Percentiles rank a stretch among this genome's conserved stretches.
Conservation (phyloP, 1,140 invertebrate species). For the Euura saliciscinereae region DNA sequence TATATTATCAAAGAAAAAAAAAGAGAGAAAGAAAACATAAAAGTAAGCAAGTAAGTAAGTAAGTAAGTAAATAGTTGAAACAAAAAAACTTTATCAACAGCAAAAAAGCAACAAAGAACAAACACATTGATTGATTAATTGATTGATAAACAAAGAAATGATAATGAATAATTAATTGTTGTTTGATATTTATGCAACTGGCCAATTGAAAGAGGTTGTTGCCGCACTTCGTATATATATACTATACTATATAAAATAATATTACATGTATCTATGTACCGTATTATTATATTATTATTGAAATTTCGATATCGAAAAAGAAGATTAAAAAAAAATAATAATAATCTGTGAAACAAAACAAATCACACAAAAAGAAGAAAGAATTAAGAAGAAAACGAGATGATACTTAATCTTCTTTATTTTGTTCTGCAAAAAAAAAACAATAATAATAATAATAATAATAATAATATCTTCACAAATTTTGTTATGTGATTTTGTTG, state of each 20-base stretch:
- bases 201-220: constrained; percentile 43
- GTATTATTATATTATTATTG: too few species aligned
- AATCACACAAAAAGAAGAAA: too few species aligned
- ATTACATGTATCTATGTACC: too few species aligned
- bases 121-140: constrained; percentile 33
- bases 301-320: constrained; percentile 3
- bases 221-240: constrained; percentile 34
- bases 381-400: too few species aligned
- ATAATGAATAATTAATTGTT: constrained; percentile 47
- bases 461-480: too few species aligned
- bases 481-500: too few species aligned
- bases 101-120: constrained; percentile 10
- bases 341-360: too few species aligned
- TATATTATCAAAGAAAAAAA: constrained; percentile 1
- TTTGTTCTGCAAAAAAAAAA: constrained; percentile 22
- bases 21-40: not conserved
- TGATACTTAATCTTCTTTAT: too few species aligned
- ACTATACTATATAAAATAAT: too few species aligned
- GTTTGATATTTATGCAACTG: constrained; percentile 58
- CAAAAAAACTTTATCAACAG: not conserved
- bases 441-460: constrained; percentile 13
- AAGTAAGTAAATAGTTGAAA: too few species aligned
- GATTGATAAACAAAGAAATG: constrained; percentile 51
- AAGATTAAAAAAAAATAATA: constrained; percentile 18
- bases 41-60: too few species aligned